phyloP scores from a whole-genome alignment of 1,140 invertebrate genomes.

The Chelonus insularis region DNA sequence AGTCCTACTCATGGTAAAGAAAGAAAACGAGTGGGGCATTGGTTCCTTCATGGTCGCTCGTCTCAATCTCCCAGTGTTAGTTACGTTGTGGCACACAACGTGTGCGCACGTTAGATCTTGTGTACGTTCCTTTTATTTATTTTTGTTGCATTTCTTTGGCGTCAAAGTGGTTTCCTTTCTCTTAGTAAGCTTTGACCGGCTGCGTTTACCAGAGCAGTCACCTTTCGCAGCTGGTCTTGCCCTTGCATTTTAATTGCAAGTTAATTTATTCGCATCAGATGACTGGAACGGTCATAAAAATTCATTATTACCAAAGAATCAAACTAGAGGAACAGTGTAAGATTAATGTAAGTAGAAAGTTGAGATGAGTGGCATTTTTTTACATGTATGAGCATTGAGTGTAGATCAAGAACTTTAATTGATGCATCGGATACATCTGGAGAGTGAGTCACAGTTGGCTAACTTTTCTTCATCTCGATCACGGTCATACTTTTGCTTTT shows the following conservation, averaged over 20 bases:
- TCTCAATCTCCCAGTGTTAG: too few species aligned
- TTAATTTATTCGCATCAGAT: neutral
- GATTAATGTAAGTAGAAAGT: too few species aligned
- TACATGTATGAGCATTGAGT: neutral
- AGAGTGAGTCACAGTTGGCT: slow-evolving; percentile 25
- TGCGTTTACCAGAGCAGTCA: neutral
- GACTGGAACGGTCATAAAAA: neutral
- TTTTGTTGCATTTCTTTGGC: neutral
- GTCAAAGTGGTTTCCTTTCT: neutral
- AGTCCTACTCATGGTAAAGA: too few species aligned
- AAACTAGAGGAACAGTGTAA: too few species aligned
- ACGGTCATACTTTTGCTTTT: slow-evolving; percentile 4
- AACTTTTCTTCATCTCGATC: slow-evolving; percentile 5
- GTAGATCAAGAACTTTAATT: slow-evolving; percentile 3
- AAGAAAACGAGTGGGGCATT: too few species aligned
- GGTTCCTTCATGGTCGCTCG: too few species aligned
- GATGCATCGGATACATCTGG: slow-evolving; percentile 25
- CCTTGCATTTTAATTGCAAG: neutral
- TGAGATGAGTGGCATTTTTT: too few species aligned
- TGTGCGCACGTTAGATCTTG: too few species aligned
- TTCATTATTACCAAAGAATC: too few species aligned
- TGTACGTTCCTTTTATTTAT: neutral
- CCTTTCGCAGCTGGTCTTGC: neutral
- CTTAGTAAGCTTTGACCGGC: neutral
- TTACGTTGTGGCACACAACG: too few species aligned